These are phyloP conservation scores for Eubucco bourcierii DNA, from an alignment of 2,113 vertebrate species.

Conservation along the genomic window DNA sequence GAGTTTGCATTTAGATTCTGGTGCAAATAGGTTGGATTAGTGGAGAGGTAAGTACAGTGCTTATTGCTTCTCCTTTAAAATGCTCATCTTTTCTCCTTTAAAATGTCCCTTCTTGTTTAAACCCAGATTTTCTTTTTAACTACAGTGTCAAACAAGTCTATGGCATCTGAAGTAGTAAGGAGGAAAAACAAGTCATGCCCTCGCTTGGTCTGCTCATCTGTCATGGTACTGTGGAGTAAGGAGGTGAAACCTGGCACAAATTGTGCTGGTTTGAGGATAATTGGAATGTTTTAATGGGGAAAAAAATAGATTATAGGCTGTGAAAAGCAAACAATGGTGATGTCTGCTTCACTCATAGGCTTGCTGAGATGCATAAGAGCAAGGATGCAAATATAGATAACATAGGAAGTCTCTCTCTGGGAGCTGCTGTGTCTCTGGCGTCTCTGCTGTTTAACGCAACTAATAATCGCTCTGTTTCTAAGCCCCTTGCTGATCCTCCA, in stretches of 20 bases:
- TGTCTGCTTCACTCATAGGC: too few species aligned
- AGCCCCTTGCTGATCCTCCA: too few species aligned
- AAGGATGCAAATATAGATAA: too few species aligned
- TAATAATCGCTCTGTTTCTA: too few species aligned
- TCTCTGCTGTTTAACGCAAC: too few species aligned
- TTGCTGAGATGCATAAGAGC: too few species aligned
- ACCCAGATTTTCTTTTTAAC: background rate
- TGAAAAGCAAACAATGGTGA: too few species aligned
- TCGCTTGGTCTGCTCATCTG: background rate
- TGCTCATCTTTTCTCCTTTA: background rate
- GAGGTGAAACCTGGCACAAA: background rate
- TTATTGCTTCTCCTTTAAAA: background rate
- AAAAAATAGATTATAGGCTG: too few species aligned
- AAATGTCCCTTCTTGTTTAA: background rate
- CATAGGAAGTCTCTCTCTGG: too few species aligned
- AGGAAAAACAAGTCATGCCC: background rate
- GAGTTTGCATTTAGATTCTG: background rate
- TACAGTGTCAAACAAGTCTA: background rate
- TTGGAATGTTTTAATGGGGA: too few species aligned
- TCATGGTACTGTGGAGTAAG: background rate
- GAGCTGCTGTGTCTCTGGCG: too few species aligned
- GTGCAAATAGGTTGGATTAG: background rate
- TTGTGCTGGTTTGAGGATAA: too few species aligned
- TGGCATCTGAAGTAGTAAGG: background rate
- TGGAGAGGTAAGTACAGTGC: accelerated